Evolutionary conservation across 2,888 invertebrate genomes (phyloP), one percentile per base, ranked within the genome.

Genomic region (Erannis defoliaria): DNA sequence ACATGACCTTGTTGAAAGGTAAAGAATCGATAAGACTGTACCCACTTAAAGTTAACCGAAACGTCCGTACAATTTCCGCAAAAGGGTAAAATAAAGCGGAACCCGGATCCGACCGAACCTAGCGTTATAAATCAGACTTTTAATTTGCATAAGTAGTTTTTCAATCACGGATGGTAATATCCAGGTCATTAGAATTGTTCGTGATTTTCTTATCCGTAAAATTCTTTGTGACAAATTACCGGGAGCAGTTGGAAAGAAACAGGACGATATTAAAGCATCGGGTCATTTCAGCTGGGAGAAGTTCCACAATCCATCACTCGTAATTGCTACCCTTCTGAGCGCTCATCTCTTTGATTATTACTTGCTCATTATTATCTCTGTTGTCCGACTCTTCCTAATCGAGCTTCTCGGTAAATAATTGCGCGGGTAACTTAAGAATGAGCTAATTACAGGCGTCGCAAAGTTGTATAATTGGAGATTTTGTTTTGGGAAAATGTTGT

Each of bases 241-340:
- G 79, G 77, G 75, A 81, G 74, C 79, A 74, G 71, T 70, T 75
- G 72, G 73, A 82, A 84, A 80, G 83, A 86, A 87, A 83, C 84
- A 83, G 80, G 83, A 78, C 81, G 83, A 82, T 85, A 88, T 87
- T 86, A 88, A 86, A 85, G 79, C 82, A 82, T 77, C 72, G 79
- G 85, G 84, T 84, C 83, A 85, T 84, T 85, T 81, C 79, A 76
- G 80, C 78, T 76, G 73, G 72, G 71, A 72, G 75, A 86, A 88
- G 78, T 88, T 86, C 78, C 80, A 80, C 88, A 82, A 89, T 89
- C 83, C 88, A 89, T 89, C 89, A 88, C 81, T 76, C 80, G 82
- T 88, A 89, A 90, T 89, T 89, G 85, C 84, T 80, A 73, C 81
- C 81, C 83, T 84, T 79, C 78, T 69, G 74, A 79, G 76, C 81